Evolutionary conservation across 2,888 invertebrate species (phyloP).

Genomic region (Drosophila multiciliata): DNA sequence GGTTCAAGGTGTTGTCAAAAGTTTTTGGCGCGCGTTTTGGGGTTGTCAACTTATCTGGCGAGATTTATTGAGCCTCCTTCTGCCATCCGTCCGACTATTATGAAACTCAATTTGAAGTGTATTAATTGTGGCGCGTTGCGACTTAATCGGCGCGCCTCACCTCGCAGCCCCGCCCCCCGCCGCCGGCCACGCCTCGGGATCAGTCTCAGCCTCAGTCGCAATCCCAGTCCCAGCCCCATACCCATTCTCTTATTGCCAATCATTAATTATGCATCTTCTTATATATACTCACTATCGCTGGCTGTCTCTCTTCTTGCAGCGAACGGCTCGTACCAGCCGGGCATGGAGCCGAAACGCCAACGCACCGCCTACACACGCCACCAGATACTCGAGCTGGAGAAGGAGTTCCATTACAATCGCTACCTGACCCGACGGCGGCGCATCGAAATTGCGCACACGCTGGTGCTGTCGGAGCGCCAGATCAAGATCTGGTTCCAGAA

Average conservation of each 20-base stretch:
- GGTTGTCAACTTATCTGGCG: conserved; percentile 76
- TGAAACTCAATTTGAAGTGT: conserved; percentile 75
- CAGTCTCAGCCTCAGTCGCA: not conserved
- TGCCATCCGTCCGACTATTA: conserved; percentile 33
- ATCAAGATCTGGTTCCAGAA: conserved; percentile 96
- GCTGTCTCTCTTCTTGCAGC: conserved; percentile 86
- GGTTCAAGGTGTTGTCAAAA: conserved; percentile 60
- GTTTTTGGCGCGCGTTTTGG: conserved; percentile 61
- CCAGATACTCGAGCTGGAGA: conserved; percentile 98
- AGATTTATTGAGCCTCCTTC: conserved; percentile 72
- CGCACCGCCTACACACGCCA: conserved; percentile 98
- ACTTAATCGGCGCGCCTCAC: conserved; percentile 51
- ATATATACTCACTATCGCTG: conserved; percentile 36
- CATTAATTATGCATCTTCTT: conserved; percentile 62
- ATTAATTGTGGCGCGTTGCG: conserved; percentile 72
- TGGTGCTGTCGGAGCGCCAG: conserved; percentile 96
- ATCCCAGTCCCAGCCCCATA: conserved; percentile 1
- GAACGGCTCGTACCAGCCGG: conserved; percentile 94
- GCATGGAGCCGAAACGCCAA: conserved; percentile 98
- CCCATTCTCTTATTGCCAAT: conserved; percentile 36
- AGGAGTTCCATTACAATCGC: conserved; percentile 98
- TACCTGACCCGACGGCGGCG: conserved; percentile 97
- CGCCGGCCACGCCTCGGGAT: not conserved
- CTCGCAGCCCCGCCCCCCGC: conserved; percentile 4
- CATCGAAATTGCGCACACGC: conserved; percentile 98